phyloP scores from a whole-genome alignment of 2,113 vertebrate species.

The Natator depressus region DNA sequence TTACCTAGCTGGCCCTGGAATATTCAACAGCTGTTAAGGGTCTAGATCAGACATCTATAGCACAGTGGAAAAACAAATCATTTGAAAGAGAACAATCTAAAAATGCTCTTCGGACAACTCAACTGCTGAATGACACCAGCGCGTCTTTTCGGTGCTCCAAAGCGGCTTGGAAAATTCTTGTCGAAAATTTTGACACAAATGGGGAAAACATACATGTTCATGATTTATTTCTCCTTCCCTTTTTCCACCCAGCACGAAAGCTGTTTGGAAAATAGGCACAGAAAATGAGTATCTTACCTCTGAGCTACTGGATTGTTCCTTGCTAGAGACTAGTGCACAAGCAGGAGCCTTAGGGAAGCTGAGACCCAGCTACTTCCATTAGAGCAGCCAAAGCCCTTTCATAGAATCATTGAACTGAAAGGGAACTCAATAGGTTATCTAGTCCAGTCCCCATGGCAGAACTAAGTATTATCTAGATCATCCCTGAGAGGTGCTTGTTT shows the following conservation, averaged over 20 bases:
- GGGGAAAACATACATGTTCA: neutral
- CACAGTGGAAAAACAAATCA: neutral
- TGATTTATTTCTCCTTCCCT: neutral
- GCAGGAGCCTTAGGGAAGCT: neutral
- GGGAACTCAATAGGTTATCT: no score
- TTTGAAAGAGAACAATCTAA: neutral
- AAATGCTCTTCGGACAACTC: neutral
- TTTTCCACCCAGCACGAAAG: neutral
- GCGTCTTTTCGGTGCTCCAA: neutral
- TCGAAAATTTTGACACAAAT: neutral
- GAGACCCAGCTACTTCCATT: neutral
- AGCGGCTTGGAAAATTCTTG: neutral
- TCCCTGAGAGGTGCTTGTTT: no score
- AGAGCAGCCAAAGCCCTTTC: no score
- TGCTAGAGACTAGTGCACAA: neutral
- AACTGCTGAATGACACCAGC: neutral
- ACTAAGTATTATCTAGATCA: no score
- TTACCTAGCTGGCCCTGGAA: neutral
- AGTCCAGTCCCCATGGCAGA: no score
- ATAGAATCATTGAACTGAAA: no score
- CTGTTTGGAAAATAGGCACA: neutral
- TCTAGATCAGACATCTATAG: neutral
- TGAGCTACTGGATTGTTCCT: neutral
- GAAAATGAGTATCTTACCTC: neutral
- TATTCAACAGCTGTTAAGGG: neutral